These are phyloP conservation scores for Chrysaora quinquecirrha DNA, from an alignment of 30 jellyfish, hydroid and myxozoan species.

Conservation along the genomic window DNA sequence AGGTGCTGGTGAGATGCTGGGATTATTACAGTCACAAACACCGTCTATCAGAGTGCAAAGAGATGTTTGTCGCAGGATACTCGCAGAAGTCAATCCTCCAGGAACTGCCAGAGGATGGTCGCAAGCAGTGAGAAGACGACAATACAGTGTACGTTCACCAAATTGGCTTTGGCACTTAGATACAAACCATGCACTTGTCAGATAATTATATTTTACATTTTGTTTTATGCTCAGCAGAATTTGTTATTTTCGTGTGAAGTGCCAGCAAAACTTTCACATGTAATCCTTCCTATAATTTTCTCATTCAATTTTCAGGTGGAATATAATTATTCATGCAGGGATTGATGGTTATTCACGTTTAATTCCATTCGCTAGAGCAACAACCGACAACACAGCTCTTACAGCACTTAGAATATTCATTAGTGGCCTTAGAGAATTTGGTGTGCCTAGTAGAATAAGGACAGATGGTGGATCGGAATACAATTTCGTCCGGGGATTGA, in stretches of 20 bases:
- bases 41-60: slow-evolving; percentile 23
- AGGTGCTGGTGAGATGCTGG: slow-evolving; percentile 27
- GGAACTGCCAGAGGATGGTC: slow-evolving; percentile 25
- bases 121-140: slow-evolving; percentile 25
- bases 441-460: slow-evolving; percentile 22
- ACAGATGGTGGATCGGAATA: slow-evolving; percentile 29
- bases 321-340: slow-evolving; percentile 13
- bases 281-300: background rate
- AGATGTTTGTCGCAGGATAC: slow-evolving; percentile 19
- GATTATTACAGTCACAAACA: slow-evolving; percentile 14
- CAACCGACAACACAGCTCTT: slow-evolving; percentile 21
- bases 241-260: slow-evolving; percentile 1
- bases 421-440: slow-evolving; percentile 22
- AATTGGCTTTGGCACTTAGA: slow-evolving; percentile 29
- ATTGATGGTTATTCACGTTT: slow-evolving; percentile 35
- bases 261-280: background rate
- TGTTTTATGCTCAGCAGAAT: too few species aligned
- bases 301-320: slow-evolving; percentile 23
- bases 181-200: slow-evolving; percentile 9
- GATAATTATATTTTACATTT: background rate
- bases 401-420: slow-evolving; percentile 25
- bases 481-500: slow-evolving; percentile 15
- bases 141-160: slow-evolving; percentile 28
- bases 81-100: slow-evolving; percentile 34
- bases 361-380: slow-evolving; percentile 3